Base-by-base conservation (phyloP, 1,140 invertebrate genomes). In the Drosophila miranda region DNA sequence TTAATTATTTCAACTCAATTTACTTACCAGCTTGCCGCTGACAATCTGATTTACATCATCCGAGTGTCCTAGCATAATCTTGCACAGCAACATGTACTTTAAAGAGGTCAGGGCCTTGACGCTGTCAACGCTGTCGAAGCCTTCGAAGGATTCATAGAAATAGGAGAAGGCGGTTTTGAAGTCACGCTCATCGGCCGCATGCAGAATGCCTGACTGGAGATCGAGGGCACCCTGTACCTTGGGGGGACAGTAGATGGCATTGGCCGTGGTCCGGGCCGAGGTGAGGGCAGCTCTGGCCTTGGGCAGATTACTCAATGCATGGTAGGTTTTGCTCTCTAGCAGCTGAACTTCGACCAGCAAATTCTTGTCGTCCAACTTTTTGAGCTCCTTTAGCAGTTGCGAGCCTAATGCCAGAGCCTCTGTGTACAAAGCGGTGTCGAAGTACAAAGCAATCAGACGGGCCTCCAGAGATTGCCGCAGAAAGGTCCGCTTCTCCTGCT, bases 121-220 rank as follows among this genome's bases (percentile, higher is more conserved):
- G 84, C 94, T 95, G 87, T 99, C 98, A 21, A 98, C 96, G 75
- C 97, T 98, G 91, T 99, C 98, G 92, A 98, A 99, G 68, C 98
- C 98, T 93, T 99, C 99, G 92, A 99, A 99, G 41, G 99, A 99
- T 93, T 99, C 99, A 92, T 99, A 99, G 91, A 99, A 99, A 91
- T 99, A 99, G 42, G 99, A 99, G 92, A 99, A 99, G 41, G 99
- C 99, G 75, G 99, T 99, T 93, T 99, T 99, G 91, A 99, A 99
- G 90, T 99, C 99, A 89, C 96, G 95, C 91, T 99, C 99, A 92
- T 99, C 99, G 30, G 98, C 99, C 42, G 99, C 99, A 93, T 99
- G 99, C 16, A 99, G 92, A 75, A 99, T 99, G 58, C 98, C 99
- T 30, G 99, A 99, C 91, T 99, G 98, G 46, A 99, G 92, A 93